phyloP scores from a whole-genome alignment of 2,113 vertebrate genomes.

The Aspidoscelis tigris region DNA sequence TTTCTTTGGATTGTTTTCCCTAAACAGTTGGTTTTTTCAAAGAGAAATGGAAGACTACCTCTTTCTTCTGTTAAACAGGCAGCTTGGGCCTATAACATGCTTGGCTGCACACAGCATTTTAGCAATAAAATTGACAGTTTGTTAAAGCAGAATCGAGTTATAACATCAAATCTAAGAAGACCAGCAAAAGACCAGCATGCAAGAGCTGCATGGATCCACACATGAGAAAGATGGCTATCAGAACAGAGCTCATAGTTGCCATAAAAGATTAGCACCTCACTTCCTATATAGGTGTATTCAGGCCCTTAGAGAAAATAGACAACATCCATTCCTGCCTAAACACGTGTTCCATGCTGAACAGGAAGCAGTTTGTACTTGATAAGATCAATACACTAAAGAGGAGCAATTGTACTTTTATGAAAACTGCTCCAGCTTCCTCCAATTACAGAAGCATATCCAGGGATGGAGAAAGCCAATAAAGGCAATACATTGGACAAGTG shows the following conservation, averaged over 20 bases:
- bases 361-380: conserved; percentile 5
- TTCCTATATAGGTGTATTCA: background rate
- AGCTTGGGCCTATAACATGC: background rate
- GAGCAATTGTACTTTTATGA: background rate
- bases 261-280: conserved; percentile 6
- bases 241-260: background rate
- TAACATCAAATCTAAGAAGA: background rate
- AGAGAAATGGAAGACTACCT: background rate
- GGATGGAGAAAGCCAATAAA: background rate
- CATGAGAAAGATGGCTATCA: background rate
- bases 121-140: conserved; percentile 14
- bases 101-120: background rate
- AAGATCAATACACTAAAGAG: background rate
- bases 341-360: background rate
- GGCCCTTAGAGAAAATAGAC: conserved; percentile 9
- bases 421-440: background rate
- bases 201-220: background rate
- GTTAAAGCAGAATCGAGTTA: conserved; percentile 18
- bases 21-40: background rate
- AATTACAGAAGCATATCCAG: background rate
- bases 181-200: background rate
- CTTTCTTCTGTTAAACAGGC: background rate
- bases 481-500: background rate
- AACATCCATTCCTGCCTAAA: background rate
- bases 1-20: background rate